phyloP scores from a whole-genome alignment of 2,888 invertebrate genomes.

The Chymomyza fuscimana region DNA sequence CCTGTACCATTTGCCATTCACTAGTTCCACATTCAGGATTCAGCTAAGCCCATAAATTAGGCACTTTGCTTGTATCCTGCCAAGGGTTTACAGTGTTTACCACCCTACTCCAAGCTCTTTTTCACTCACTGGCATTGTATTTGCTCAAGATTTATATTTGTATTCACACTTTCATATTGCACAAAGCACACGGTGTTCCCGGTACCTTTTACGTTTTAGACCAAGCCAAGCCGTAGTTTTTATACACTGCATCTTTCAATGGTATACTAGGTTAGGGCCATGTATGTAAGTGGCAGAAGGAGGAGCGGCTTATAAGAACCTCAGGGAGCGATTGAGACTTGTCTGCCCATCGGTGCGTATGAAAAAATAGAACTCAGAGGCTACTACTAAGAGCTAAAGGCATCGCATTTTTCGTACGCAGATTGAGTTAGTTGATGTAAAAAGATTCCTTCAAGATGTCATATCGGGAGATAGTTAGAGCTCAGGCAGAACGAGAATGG shows the following conservation, averaged over 20 bases:
- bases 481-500: too few species aligned
- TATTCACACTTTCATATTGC: conserved; percentile 49
- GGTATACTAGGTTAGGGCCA: too few species aligned
- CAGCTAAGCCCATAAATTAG: conserved; percentile 63
- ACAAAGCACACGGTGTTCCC: background rate
- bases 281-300: too few species aligned
- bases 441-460: too few species aligned
- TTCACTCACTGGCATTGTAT: conserved; percentile 18
- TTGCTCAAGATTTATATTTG: conserved; percentile 53
- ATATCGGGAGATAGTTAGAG: too few species aligned
- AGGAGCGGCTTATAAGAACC: too few species aligned
- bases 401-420: too few species aligned
- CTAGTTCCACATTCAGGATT: conserved; percentile 14
- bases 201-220: background rate
- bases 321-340: too few species aligned
- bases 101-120: background rate
- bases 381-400: too few species aligned
- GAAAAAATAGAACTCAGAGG: too few species aligned
- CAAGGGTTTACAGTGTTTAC: conserved; percentile 59
- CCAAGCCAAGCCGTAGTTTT: conserved; percentile 9
- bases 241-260: background rate
- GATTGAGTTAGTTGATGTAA: too few species aligned
- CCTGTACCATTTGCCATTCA: conserved; percentile 1
- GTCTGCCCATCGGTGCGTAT: too few species aligned
- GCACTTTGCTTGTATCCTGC: conserved; percentile 43